Percentiles rank a stretch among this genome's conserved stretches.
Evolutionary conservation across 2,888 invertebrate genomes (phyloP).

Genomic region (Drosophila austrosaltans): DNA sequence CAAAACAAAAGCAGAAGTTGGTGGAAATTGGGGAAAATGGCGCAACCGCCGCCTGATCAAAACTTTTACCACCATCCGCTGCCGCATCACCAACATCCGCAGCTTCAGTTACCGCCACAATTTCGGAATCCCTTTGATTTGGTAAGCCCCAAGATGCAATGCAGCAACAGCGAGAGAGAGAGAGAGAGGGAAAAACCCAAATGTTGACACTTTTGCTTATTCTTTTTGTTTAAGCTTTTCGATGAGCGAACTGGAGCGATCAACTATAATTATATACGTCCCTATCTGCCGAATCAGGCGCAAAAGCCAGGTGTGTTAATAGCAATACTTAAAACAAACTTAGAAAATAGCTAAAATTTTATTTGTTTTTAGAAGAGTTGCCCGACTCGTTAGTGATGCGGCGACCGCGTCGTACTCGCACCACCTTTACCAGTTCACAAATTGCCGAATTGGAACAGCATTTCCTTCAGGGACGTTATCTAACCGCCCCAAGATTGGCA

Average conservation of each 20-base stretch:
- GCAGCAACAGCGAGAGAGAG: neutral
- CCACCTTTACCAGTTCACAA: conserved; percentile 76
- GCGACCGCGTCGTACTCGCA: conserved; percentile 75
- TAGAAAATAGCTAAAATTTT: neutral
- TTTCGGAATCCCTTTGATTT: conserved; percentile 76
- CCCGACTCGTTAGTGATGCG: conserved; percentile 73
- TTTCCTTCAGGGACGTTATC: conserved; percentile 73
- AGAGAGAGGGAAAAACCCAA: neutral
- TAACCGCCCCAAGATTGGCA: conserved; percentile 68
- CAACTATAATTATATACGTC: conserved; percentile 74
- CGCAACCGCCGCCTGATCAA: conserved; percentile 76
- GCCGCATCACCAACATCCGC: conserved; percentile 69
- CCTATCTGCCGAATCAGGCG: conserved; percentile 69
- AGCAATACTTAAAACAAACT: neutral
- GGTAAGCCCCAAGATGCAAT: conserved; percentile 51
- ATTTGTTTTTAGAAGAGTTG: conserved; percentile 60
- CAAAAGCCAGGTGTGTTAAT: conserved; percentile 63
- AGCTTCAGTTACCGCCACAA: conserved; percentile 73
- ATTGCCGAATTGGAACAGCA: conserved; percentile 74
- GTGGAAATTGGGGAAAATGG: conserved; percentile 66
- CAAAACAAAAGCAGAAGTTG: conserved; percentile 32
- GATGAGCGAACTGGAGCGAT: conserved; percentile 73
- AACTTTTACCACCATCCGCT: conserved; percentile 70
- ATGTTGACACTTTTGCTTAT: conserved; percentile 1
- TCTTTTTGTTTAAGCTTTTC: conserved; percentile 68